A percentile compares a stretch with the other conserved stretches of the same genome.
Evolutionary conservation across 2,888 invertebrate species (phyloP).

Genomic region (Falcaria lacertinaria): DNA sequence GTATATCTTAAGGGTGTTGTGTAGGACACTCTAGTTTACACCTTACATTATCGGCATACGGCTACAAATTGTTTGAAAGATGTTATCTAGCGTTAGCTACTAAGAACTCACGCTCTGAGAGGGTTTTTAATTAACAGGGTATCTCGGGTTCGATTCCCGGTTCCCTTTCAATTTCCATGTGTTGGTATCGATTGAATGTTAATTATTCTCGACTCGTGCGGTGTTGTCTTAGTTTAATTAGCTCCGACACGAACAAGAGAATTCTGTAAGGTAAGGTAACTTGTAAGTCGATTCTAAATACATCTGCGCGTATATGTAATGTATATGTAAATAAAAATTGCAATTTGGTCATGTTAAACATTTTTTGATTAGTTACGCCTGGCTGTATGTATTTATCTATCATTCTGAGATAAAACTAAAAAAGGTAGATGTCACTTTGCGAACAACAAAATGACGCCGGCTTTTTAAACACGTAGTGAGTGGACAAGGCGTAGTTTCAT

Average conservation of each 20-base stretch:
- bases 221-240: constrained; percentile 11
- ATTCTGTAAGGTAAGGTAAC: no score
- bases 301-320: no score
- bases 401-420: no score
- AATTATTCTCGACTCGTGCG: constrained; percentile 15
- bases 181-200: constrained; percentile 20
- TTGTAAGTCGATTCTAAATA: no score
- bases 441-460: no score
- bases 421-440: no score
- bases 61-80: background rate
- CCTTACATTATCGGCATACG: background rate
- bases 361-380: no score
- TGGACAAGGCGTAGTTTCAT: no score
- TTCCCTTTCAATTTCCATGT: constrained; percentile 12
- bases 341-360: no score
- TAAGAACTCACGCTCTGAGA: background rate
- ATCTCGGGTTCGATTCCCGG: constrained; percentile 8
- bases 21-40: background rate
- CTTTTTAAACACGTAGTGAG: no score
- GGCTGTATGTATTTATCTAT: no score
- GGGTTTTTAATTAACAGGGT: constrained; percentile 14
- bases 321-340: background rate
- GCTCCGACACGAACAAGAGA: background rate
- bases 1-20: no score
- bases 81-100: background rate